Evolutionary conservation across 2,113 vertebrate species (phyloP), one percentile per base, ranked within the genome.

Genomic region (Spheniscus mendiculus): DNA sequence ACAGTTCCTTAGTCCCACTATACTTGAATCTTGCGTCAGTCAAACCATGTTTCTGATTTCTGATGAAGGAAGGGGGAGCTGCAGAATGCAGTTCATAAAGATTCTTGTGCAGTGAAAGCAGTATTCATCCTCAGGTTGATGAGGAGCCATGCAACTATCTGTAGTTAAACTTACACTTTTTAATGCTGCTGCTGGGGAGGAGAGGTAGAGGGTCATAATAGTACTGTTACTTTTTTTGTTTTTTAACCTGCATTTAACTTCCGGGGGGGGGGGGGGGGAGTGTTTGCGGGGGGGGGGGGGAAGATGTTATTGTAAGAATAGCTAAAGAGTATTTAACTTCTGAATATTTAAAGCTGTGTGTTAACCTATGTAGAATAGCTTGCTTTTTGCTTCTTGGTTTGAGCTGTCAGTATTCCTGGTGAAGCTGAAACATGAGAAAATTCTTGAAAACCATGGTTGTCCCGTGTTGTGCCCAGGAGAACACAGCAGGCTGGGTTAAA

Each of bases 381-480:
- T 85, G 36, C 18, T n/a, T 95, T 95, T 63, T 83, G 74, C n/a
- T 44, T 93, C 90, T 91, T 83, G 70, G 29, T 80, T 96, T 59
- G 78, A 93, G 49, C 45, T 88, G 69, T 95, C 80, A 73, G 62
- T 93, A 87, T 95, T 77, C 63, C 32, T 3, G 13, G 71, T 92
- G 65, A 91, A 97, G 87, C 63, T 85, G 83, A 91, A 91, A 55
- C 50, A 47, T 50, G 50, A 89, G 73, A 69, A 92, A 91, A 42
- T 49, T 76, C 73, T 91, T 91, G 88, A 91, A 85, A 97, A 58
- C 34, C 25, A 21, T 8, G 45, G 73, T 78, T 72, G 49, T 94
- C 71, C 70, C 47, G 15, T 42, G 42, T 42, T 42, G 42, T 89
- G 73, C 71, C 70, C 86, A 18, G 44, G 65, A 91, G 72, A 94